Conservation (phyloP, 2,888 invertebrate species). For the Amiota mariae region DNA sequence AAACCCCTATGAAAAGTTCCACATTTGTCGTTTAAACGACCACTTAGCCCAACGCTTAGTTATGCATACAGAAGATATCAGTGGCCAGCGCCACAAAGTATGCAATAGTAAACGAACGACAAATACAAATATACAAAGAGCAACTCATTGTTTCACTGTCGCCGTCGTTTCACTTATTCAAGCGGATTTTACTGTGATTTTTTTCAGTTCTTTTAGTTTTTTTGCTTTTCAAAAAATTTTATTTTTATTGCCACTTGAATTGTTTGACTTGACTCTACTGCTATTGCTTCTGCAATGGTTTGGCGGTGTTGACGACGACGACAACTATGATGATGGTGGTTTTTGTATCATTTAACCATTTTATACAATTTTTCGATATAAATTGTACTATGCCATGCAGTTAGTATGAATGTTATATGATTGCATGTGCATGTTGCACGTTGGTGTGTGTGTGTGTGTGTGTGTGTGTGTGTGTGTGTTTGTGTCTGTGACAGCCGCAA, state of each 20-base stretch:
- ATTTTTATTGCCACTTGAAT: conserved; percentile 26
- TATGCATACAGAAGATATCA: background rate
- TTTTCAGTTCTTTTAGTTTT: background rate
- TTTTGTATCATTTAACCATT: no score
- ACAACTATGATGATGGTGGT: no score
- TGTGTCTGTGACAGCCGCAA: conserved; percentile 44
- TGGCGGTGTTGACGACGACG: background rate
- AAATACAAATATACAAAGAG: background rate
- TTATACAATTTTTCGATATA: no score
- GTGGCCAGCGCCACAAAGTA: conserved; percentile 21
- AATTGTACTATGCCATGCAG: no score
- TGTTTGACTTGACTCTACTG: conserved; percentile 1
- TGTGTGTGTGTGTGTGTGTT: conserved; percentile 20
- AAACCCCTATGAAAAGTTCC: conserved; percentile 5
- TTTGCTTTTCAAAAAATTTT: conserved; percentile 14
- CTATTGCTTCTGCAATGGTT: conserved; percentile 11
- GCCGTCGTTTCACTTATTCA: no score
- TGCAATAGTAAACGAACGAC: conserved; percentile 3
- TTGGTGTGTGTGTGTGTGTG: conserved; percentile 7
- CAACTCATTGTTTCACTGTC: background rate
- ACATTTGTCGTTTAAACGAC: background rate
- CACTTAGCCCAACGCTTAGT: conserved; percentile 7
- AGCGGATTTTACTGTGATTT: conserved; percentile 23
- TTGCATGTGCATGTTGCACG: background rate
- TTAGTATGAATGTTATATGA: no score